Conservation (phyloP, 2,113 vertebrate species). For the Madoqua kirkii region DNA sequence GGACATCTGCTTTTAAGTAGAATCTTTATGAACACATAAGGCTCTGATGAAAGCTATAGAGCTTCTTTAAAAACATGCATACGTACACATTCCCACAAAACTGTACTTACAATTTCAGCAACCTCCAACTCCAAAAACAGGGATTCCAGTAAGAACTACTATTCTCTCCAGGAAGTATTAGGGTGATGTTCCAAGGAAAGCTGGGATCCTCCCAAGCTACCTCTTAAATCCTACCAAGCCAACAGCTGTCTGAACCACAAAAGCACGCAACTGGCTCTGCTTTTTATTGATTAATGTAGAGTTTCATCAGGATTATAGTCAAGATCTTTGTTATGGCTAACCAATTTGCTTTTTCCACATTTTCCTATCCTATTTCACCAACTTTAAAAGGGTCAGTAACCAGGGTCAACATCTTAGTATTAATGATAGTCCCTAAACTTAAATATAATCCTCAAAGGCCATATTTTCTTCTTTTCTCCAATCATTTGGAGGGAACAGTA, state of each 20-base stretch:
- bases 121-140: background rate
- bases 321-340: background rate
- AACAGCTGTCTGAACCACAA: background rate
- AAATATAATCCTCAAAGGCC: background rate
- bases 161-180: background rate
- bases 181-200: background rate
- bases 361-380: background rate
- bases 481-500: background rate
- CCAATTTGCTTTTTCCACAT: conserved; percentile 13
- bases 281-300: conserved; percentile 17
- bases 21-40: conserved; percentile 12
- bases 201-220: background rate
- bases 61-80: background rate
- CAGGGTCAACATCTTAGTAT: background rate
- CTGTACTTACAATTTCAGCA: background rate
- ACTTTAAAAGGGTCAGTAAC: background rate
- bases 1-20: conserved; percentile 19
- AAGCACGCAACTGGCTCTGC: background rate
- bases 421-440: conserved; percentile 4
- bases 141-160: background rate
- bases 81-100: background rate
- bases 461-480: background rate
- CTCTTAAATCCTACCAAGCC: background rate
- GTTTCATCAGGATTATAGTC: conserved; percentile 16
- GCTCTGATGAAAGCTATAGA: background rate